Evolutionary conservation across 2,797 vertebrate genomes (phyloP).

Genomic region (Syngnathus rostellatus): DNA sequence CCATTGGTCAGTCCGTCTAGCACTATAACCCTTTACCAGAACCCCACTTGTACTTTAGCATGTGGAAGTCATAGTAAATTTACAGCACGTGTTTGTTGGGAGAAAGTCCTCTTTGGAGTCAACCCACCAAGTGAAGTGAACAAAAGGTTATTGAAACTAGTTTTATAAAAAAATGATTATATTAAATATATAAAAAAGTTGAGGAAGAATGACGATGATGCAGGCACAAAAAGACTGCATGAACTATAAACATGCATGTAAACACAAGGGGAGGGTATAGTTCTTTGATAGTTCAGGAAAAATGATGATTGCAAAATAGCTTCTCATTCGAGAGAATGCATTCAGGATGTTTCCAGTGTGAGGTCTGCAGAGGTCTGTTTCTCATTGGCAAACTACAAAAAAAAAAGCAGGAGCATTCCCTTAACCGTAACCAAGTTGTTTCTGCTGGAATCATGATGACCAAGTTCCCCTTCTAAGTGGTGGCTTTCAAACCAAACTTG

Average conservation of each 20-base stretch:
- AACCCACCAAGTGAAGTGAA: background rate
- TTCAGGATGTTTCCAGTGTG: slow-evolving; percentile 1
- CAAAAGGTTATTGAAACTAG: background rate
- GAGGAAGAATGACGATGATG: background rate
- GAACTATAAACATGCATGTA: background rate
- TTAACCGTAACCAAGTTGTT: background rate
- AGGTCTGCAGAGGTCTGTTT: background rate
- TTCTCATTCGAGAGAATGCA: background rate
- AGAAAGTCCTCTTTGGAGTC: background rate
- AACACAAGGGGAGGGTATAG: background rate
- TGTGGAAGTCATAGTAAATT: background rate
- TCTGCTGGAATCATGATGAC: background rate
- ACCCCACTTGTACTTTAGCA: slow-evolving; percentile 1
- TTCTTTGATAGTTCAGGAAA: background rate
- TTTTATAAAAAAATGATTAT: too few relatives aligned
- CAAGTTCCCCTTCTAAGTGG: background rate
- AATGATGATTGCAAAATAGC: background rate
- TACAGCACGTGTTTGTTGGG: slow-evolving; percentile 2
- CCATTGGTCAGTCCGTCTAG: slow-evolving; percentile 9
- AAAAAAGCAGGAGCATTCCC: background rate
- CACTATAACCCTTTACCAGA: slow-evolving; percentile 13
- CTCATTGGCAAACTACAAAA: background rate
- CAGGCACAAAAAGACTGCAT: background rate
- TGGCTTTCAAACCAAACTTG: background rate
- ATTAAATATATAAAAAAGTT: too few relatives aligned